These are phyloP conservation scores for Perizoma affinitatum DNA, from an alignment of 2,888 invertebrate genomes.

Conservation along the genomic window DNA sequence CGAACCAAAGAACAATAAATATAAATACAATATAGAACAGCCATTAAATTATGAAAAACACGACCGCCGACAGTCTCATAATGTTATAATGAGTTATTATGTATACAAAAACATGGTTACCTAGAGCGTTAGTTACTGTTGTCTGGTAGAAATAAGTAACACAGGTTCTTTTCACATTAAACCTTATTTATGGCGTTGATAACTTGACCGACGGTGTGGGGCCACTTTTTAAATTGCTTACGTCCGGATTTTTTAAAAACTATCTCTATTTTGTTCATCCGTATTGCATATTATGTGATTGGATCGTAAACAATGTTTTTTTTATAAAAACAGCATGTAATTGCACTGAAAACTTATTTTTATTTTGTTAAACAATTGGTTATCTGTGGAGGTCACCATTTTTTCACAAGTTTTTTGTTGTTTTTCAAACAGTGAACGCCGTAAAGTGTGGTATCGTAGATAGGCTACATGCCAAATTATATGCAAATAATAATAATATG, in stretches of 20 bases:
- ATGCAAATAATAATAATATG: no score
- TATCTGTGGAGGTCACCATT: no score
- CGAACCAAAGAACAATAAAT: conserved; percentile 10
- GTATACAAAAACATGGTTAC: conserved; percentile 50
- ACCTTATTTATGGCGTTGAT: conserved; percentile 32
- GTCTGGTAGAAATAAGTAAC: conserved; percentile 44
- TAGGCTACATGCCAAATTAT: no score
- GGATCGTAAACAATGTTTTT: no score
- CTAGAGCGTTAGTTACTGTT: conserved; percentile 49
- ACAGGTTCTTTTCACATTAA: conserved; percentile 42
- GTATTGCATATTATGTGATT: no score
- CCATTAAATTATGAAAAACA: conserved; percentile 47
- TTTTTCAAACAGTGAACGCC: no score
- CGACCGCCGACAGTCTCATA: conserved; percentile 48
- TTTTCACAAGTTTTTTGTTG: no score
- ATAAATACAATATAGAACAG: conserved; percentile 28
- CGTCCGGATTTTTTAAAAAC: neutral
- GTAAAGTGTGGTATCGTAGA: no score
- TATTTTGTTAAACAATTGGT: no score
- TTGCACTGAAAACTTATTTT: no score
- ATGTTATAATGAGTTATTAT: conserved; percentile 49
- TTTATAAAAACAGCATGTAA: no score
- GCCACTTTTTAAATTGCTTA: conserved; percentile 11
- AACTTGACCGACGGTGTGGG: conserved; percentile 24
- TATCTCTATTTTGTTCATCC: no score